Evolutionary conservation across 2,888 invertebrate genomes (phyloP).

Genomic region (Chymomyza amoena): DNA sequence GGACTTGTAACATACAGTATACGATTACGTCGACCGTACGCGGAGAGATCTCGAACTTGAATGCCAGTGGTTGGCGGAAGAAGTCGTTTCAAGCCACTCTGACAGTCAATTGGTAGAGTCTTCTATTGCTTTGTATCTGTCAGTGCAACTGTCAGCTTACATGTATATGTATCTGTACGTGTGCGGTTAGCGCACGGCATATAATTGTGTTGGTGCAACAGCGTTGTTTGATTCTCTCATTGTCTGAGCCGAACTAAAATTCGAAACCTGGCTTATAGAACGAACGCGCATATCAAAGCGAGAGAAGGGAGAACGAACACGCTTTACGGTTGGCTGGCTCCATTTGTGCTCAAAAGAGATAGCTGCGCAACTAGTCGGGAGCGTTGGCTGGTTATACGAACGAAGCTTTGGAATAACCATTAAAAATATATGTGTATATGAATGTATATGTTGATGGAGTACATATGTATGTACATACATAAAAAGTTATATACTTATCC

Average conservation of each 20-base stretch:
- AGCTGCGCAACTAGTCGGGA: slow-evolving; percentile 57
- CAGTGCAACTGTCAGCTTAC: neutral
- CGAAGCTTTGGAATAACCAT: slow-evolving; percentile 6
- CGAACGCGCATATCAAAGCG: neutral
- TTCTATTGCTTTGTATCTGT: slow-evolving; percentile 1
- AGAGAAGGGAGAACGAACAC: slow-evolving; percentile 10
- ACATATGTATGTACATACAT: neutral
- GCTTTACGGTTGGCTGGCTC: slow-evolving; percentile 64
- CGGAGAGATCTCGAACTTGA: slow-evolving; percentile 75
- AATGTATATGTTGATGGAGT: neutral
- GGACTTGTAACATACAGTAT: neutral
- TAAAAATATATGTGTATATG: slow-evolving; percentile 1
- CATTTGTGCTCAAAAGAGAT: slow-evolving; percentile 53
- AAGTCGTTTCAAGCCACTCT: slow-evolving; percentile 38
- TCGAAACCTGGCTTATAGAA: slow-evolving; percentile 49
- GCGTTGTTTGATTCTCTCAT: neutral
- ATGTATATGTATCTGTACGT: slow-evolving; percentile 8
- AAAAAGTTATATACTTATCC: slow-evolving; percentile 3
- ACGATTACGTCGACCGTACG: slow-evolving; percentile 56
- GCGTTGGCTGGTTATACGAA: slow-evolving; percentile 30
- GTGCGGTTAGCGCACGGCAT: neutral
- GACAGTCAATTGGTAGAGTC: slow-evolving; percentile 24
- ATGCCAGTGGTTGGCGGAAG: slow-evolving; percentile 54
- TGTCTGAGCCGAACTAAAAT: slow-evolving; percentile 31
- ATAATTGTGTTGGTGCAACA: neutral